Evolutionary conservation across 1,140 invertebrate genomes (phyloP), one percentile per base, ranked within the genome.

Genomic region (Luehdorfia chinensis): DNA sequence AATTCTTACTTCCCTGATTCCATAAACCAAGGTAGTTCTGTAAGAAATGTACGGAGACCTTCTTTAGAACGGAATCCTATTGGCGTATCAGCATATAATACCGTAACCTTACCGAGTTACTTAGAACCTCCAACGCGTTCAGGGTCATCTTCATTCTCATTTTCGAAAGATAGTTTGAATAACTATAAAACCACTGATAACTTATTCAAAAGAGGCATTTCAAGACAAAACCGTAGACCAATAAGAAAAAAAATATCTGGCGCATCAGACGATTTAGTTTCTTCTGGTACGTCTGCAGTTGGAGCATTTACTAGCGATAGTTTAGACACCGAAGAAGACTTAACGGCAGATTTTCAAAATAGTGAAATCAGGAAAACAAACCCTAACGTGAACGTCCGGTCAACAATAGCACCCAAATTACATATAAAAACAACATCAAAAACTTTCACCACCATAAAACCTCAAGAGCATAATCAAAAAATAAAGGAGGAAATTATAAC

Each of bases 91-190:
- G 59, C 47, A 13, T 72, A 59, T 52, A 76, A 75, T 39, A 55
- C 72, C 4, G 53, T 65, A 8, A 83, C 78, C 1, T 62, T 87
- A 41, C 84, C 87, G 0, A 88, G 84, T 45, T 88, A 73, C 44
- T 59, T 88, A 41, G 87, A 88, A 56, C 87, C 84, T 1, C 87
- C 87, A 1, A 81, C 80, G 4, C 85, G 83, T 21, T 67, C 78
- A 6, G 64, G 69, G 5, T 54, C 68, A 19, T 51, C 69, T 12
- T 65, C 73, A 4, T 79, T 76, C 37, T 64, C 63, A 1, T 84
- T 74, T 49, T 51, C 60, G 4, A 81, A 81, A 46, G 77, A 83
- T 4, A 55, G 45, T 11, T 41, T 59, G 15, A 69, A 60, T 14
- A 79, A 84, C 52, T 76, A 63, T 32, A 83, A 84, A 56, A 41